These are phyloP conservation scores for Antigone vipio DNA, from an alignment of 2,113 vertebrate species.

Conservation along the genomic window DNA sequence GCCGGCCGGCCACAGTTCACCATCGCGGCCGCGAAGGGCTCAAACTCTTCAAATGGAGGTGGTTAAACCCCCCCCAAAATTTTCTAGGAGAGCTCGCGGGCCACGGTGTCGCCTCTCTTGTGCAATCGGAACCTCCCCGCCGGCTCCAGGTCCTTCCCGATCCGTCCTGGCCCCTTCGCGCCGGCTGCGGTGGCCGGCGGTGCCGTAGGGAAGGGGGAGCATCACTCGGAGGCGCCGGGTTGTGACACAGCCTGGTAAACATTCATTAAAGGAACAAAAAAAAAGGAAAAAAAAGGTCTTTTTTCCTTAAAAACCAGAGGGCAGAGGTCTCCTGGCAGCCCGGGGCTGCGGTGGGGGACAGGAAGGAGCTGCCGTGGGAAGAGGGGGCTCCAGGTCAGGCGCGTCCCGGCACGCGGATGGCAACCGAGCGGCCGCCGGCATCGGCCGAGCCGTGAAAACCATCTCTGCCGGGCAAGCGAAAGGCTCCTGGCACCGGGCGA, in stretches of 20 bases:
- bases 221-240: neutral
- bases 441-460: neutral
- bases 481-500: neutral
- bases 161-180: neutral
- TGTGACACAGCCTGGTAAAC: neutral
- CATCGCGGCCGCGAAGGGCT: too few relatives aligned
- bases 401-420: neutral
- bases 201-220: neutral
- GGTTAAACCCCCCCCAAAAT: neutral
- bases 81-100: rapidly evolving
- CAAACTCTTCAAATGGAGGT: neutral
- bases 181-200: neutral
- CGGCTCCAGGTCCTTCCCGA: neutral
- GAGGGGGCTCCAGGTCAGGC: neutral
- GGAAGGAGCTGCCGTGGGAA: neutral
- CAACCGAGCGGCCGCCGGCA: neutral
- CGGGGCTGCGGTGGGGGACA: neutral
- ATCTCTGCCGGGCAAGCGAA: neutral
- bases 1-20: neutral
- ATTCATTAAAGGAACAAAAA: neutral
- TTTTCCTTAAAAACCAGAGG: neutral
- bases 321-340: neutral
- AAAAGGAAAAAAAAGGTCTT: neutral
- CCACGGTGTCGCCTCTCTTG: neutral
- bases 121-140: neutral